Base-by-base conservation (phyloP, 1,140 invertebrate species). In the Pinna nobilis region DNA sequence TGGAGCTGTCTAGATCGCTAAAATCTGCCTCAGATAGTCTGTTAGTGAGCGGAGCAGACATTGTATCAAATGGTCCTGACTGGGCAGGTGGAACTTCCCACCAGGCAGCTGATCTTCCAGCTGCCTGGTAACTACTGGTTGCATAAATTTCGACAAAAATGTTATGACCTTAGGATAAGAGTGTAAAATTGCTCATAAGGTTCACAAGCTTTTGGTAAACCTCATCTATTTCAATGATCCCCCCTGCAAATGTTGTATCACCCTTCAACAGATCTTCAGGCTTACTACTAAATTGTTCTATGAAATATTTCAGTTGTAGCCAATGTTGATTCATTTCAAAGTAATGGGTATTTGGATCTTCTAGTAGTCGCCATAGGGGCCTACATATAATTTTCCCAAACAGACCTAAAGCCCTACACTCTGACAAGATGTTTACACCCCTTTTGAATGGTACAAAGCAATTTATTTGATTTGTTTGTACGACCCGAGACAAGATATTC, bases 171-270 rank as follows among this genome's bases (percentile, higher is more conserved):
- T 3, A 50, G 47, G 15, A 25, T 50, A 15, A 25, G 47, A 20
- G n/a, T 50, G 47, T 50, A 18, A 50, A 5, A 15, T 50, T 50
- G 47, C n/a, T 5, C 47, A 50, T 15, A 20, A 20, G 4, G 47
- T 50, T 50, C 47, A 50, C 25, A 25, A 50, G 47, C 25, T 50
- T 50, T 50, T 50, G n/a, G 25, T 50, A 50, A 20, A 50, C 47
- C 15, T 50, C 47, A 50, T 50, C 15, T 25, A 20, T 50, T 3
- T 50, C 47, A 5, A 5, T 5, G 47, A 25, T 5, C n/a, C n/a
- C 3, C 25, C 47, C 47, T 50, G n/a, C n/a, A 50, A 15, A 50
- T 20, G 47, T 50, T 50, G n/a, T n/a, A n/a, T n/a, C n/a, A n/a
- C n/a, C n/a, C n/a, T n/a, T n/a, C n/a, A n/a, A n/a, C n/a, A n/a